A percentile compares a stretch with the other conserved stretches of the same genome.
Conservation (phyloP, 2,797 vertebrate genomes). For the Amazonetta brasiliensis region DNA sequence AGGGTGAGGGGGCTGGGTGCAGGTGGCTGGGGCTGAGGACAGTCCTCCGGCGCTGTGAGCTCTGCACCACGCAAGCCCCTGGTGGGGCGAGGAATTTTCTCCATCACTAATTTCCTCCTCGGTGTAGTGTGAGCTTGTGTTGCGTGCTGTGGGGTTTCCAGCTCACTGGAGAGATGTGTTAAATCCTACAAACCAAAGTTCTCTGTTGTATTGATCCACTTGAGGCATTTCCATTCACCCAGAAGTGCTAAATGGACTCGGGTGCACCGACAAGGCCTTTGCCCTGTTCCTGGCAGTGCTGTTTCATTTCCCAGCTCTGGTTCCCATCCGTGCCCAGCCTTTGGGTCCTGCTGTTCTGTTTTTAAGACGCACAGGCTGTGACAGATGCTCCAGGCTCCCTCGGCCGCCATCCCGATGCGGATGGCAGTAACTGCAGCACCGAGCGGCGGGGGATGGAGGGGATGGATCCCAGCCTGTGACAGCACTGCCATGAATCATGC, state of each 20-base stretch:
- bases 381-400: background rate
- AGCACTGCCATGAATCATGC: rapidly evolving
- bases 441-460: rapidly evolving
- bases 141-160: background rate
- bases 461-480: background rate
- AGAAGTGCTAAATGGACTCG: background rate
- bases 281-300: background rate
- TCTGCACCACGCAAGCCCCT: background rate
- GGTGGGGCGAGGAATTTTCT: background rate
- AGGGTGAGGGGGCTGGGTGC: rapidly evolving
- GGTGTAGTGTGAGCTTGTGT: background rate
- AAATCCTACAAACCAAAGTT: background rate
- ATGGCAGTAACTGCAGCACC: background rate
- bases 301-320: background rate
- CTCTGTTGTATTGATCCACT: background rate
- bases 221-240: background rate
- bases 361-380: background rate
- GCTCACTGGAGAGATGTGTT: rapidly evolving
- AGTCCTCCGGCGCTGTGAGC: rapidly evolving
- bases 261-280: background rate
- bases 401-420: background rate
- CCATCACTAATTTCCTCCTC: background rate
- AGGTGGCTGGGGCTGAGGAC: background rate
- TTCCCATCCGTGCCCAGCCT: background rate
- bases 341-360: background rate